Percentiles rank a stretch among this genome's conserved stretches.
These are phyloP conservation scores for Oreochromis mossambicus DNA, from an alignment of 2,797 vertebrate genomes.

Conservation along the genomic window DNA sequence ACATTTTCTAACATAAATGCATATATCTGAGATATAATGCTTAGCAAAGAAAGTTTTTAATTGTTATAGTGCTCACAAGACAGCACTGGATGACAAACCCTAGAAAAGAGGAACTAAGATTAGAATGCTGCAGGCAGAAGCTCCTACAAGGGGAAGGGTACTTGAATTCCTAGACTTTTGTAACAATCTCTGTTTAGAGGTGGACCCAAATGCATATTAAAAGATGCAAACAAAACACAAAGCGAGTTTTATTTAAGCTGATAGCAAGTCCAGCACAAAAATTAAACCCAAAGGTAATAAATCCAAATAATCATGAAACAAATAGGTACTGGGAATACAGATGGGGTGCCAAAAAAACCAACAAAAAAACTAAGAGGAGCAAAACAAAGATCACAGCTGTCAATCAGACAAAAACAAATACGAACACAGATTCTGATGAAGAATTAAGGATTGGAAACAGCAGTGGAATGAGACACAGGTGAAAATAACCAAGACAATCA, in stretches of 20 bases:
- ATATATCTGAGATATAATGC: background rate
- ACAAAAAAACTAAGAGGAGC: background rate
- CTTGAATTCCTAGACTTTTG: background rate
- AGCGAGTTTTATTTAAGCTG: background rate
- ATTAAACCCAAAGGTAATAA: background rate
- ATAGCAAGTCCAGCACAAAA: background rate
- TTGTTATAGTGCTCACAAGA: background rate
- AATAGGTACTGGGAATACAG: background rate
- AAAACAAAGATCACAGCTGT: background rate
- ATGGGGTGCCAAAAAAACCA: accelerated
- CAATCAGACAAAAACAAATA: background rate
- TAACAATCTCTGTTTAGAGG: background rate
- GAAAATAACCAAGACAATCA: background rate
- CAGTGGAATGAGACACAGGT: background rate
- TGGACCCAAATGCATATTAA: background rate
- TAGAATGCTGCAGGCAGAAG: background rate
- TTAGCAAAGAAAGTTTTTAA: background rate
- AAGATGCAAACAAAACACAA: background rate
- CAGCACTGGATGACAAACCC: background rate
- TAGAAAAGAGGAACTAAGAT: background rate
- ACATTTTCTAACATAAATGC: background rate
- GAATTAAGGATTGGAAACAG: background rate
- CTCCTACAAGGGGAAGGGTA: background rate
- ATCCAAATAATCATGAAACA: background rate
- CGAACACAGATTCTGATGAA: background rate